A percentile compares a stretch with the other conserved stretches of the same genome.
Evolutionary conservation across 2,888 invertebrate species (phyloP).

Genomic region (Spodoptera exigua): DNA sequence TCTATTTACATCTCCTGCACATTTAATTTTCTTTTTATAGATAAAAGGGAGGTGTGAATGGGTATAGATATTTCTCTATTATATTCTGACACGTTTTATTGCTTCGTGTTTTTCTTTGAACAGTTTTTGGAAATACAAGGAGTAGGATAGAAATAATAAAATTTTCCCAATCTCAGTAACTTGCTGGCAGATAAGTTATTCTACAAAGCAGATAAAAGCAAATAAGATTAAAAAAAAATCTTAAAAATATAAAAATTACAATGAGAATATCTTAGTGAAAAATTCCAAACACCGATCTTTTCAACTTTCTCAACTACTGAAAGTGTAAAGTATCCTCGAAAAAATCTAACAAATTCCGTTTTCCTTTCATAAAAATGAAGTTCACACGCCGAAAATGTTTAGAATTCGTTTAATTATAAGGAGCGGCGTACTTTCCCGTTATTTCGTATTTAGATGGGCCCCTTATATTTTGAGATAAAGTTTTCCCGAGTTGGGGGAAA

Average conservation of each 20-base stretch:
- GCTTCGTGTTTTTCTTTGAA: background rate
- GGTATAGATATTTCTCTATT: conserved; percentile 1
- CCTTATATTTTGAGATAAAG: conserved; percentile 71
- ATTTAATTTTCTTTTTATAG: conserved; percentile 65
- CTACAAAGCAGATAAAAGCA: background rate
- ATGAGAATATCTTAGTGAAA: too few species aligned
- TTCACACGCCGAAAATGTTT: conserved; percentile 55
- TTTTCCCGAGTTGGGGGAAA: conserved; percentile 75
- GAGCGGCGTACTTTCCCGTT: conserved; percentile 49
- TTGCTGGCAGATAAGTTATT: background rate
- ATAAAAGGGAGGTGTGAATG: conserved; percentile 51
- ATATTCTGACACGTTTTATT: background rate
- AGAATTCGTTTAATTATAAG: conserved; percentile 62
- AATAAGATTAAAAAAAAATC: background rate
- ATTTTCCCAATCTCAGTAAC: too few species aligned
- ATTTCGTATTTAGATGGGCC: conserved; percentile 59
- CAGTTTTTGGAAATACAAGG: background rate
- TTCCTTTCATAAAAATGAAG: conserved; percentile 46
- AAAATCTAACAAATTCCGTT: conserved; percentile 24
- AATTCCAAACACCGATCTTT: background rate
- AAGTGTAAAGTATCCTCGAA: conserved; percentile 20
- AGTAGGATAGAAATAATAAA: too few species aligned
- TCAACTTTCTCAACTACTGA: conserved; percentile 17
- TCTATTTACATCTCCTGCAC: conserved; percentile 71
- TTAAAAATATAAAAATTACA: too few species aligned